Base-by-base conservation (phyloP, 2,888 invertebrate genomes). In the Theodoxus fluviatilis region DNA sequence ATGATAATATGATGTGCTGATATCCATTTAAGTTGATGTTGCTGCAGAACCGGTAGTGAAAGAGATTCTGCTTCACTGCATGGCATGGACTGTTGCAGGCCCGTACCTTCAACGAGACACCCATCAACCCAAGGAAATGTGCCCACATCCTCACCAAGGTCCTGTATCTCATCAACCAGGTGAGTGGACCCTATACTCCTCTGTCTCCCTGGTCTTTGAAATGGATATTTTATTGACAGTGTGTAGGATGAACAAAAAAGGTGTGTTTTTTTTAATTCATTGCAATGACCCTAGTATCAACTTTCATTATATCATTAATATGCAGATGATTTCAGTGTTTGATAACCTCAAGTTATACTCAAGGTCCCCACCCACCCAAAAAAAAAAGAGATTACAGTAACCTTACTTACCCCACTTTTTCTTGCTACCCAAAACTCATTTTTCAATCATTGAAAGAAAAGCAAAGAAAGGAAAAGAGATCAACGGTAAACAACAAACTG, bases 51-150 rank as follows among this genome's bases (percentile, higher is more conserved):
- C 49, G 4, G 0, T 6, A 49, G 12, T 12, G n/a, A 22, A 0
- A 7, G 3, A 6, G 9, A 22, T 49, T n/a, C n/a, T n/a, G n/a
- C n/a, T n/a, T n/a, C n/a, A n/a, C n/a, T n/a, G n/a, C n/a, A n/a
- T n/a, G n/a, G n/a, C n/a, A n/a, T n/a, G n/a, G n/a, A n/a, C n/a
- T 72, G 69, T 78, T 84, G 69, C 76, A 90, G 90, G 94, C 98
- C 0, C 91, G 98, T 59, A 94, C 94, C 68, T 99, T 99, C 87
- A 99, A 99, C 87, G 98, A 99, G 81, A 96, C 97, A 0, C 95
- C 98, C 1, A 95, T 99, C 1, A 97, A 98, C 89, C 94, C 96
- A 3, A 90, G 95, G 88, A 98, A 96, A 94, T 99, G 99, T 88
- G 93, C 94, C 43, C 93, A 94, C 80, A 97, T 98, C 85, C 90